These are phyloP conservation scores for Zonitis immaculata DNA, from an alignment of 2,888 invertebrate genomes.

Conservation along the genomic window DNA sequence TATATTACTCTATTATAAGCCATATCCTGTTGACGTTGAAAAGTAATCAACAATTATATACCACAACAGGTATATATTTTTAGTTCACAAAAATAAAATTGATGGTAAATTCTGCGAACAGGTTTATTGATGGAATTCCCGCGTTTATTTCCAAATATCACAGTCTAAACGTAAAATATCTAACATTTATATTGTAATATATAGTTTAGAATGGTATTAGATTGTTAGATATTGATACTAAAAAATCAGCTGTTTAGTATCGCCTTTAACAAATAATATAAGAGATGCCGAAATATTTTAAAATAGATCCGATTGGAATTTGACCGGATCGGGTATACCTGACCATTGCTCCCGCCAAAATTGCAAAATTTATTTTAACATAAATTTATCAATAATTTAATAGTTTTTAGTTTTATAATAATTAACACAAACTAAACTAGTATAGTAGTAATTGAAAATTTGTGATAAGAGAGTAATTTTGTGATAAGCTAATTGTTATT, in stretches of 20 bases:
- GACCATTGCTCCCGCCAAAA: slow-evolving; percentile 2
- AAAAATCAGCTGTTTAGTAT: slow-evolving; percentile 17
- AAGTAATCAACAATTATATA: not conserved
- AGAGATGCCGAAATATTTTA: slow-evolving; percentile 12
- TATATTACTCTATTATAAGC: not conserved
- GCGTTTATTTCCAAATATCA: not conserved
- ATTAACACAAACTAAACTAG: too few relatives aligned
- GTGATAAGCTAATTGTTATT: too few relatives aligned
- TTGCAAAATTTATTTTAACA: too few relatives aligned
- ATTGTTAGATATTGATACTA: not conserved
- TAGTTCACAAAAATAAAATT: too few relatives aligned
- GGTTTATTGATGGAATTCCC: not conserved
- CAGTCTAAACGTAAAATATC: not conserved
- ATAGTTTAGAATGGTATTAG: not conserved
- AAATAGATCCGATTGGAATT: slow-evolving; percentile 20
- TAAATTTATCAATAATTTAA: too few relatives aligned
- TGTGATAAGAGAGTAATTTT: too few relatives aligned
- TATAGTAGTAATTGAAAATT: too few relatives aligned
- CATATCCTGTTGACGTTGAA: not conserved
- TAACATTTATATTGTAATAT: not conserved
- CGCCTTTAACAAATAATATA: too few relatives aligned
- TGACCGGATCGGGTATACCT: slow-evolving; percentile 5
- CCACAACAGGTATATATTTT: not conserved
- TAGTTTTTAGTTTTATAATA: too few relatives aligned
- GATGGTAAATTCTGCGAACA: not conserved